Conservation (phyloP, 2,888 invertebrate genomes). For the Epiblema foenella region DNA sequence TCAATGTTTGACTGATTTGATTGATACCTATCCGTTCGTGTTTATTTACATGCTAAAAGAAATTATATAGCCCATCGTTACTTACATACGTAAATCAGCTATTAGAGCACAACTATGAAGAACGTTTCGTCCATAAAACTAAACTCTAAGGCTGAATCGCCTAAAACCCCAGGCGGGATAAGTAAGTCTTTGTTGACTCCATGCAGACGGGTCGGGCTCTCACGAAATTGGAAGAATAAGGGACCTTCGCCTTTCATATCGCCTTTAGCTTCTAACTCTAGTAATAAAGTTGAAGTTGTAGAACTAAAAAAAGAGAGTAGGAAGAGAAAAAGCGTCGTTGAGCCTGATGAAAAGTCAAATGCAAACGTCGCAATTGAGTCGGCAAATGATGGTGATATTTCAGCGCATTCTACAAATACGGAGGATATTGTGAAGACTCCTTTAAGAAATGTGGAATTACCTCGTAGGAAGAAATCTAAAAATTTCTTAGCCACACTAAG, state of each 20-base stretch:
- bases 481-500: conserved; percentile 52
- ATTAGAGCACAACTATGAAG: conserved; percentile 56
- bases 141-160: conserved; percentile 62
- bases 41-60: conserved; percentile 28
- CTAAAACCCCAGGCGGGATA: conserved; percentile 80
- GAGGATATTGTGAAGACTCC: conserved; percentile 56
- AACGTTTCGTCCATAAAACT: conserved; percentile 61
- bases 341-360: conserved; percentile 11
- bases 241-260: conserved; percentile 74
- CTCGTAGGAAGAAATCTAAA: conserved; percentile 67
- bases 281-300: conserved; percentile 49
- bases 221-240: conserved; percentile 74
- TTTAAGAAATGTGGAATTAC: conserved; percentile 56
- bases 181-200: conserved; percentile 82
- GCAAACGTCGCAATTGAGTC: conserved; percentile 25
- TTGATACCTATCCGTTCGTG: conserved; percentile 19
- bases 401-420: conserved; percentile 30
- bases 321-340: conserved; percentile 59
- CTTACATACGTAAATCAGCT: too few relatives aligned
- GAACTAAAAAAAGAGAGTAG: conserved; percentile 54
- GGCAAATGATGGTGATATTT: conserved; percentile 46
- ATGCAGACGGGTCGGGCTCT: conserved; percentile 81
- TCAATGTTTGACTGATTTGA: neutral
- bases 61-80: neutral
- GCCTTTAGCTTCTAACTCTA: conserved; percentile 55